A percentile compares a stretch with the other conserved stretches of the same genome.
Evolutionary conservation across 2,888 invertebrate species (phyloP).

Genomic region (Cosmia pyralina): DNA sequence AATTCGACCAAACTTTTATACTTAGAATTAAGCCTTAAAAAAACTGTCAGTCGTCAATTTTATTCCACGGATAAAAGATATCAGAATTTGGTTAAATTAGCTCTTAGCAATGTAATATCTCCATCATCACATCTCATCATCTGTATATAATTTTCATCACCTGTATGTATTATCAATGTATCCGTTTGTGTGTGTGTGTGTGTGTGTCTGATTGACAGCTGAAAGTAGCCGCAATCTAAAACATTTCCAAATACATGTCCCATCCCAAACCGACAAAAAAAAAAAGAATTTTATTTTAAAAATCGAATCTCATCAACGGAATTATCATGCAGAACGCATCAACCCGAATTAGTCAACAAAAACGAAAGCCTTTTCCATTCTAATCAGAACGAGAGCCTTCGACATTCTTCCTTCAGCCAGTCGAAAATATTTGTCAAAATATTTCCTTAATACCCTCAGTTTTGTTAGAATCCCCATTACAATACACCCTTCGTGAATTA

Average conservation of each 20-base stretch:
- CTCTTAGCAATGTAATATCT: too few species aligned
- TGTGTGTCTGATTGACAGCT: neutral
- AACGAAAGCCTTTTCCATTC: constrained; percentile 49
- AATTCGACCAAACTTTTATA: too few species aligned
- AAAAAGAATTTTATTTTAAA: constrained; percentile 21
- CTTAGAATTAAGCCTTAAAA: too few species aligned
- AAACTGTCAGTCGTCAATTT: too few species aligned
- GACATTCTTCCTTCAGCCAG: constrained; percentile 66
- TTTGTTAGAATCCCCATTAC: constrained; percentile 67
- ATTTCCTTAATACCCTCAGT: constrained; percentile 59
- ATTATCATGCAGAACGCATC: constrained; percentile 62
- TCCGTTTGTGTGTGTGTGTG: too few species aligned
- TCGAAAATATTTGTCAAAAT: constrained; percentile 63
- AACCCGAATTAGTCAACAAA: constrained; percentile 53
- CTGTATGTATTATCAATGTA: too few species aligned
- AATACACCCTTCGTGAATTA: constrained; percentile 50
- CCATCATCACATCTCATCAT: too few species aligned
- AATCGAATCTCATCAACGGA: constrained; percentile 43
- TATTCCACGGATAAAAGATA: too few species aligned
- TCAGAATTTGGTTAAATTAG: too few species aligned
- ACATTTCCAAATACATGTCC: neutral
- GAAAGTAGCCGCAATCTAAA: neutral
- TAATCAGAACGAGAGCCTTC: constrained; percentile 62
- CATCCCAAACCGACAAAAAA: neutral
- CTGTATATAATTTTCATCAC: too few species aligned